phyloP scores from a whole-genome alignment of 37 sponge, comb jelly and placozoan species.

The Diacarnus erythraeanus region DNA sequence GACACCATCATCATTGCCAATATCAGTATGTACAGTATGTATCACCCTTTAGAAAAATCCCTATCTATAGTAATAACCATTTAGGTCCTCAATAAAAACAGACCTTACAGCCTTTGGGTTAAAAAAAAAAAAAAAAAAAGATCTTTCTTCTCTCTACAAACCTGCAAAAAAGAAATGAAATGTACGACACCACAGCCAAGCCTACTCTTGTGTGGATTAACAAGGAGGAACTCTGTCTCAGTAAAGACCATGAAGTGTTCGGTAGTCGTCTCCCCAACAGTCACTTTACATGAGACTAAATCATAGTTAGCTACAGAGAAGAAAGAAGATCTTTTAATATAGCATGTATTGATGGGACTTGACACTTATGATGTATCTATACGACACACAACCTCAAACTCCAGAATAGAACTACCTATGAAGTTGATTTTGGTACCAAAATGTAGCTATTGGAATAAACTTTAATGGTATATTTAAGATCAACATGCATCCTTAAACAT shows the following conservation, averaged over 20 bases:
- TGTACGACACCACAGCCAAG: slow-evolving; percentile 86
- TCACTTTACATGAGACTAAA: slow-evolving; percentile 74
- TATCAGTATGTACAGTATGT: background rate
- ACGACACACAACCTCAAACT: too few species aligned
- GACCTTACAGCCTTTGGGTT: too few species aligned
- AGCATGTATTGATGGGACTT: too few species aligned
- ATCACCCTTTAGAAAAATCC: background rate
- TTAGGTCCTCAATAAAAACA: too few species aligned
- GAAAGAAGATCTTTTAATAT: too few species aligned
- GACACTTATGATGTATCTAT: too few species aligned
- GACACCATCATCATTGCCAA: too few species aligned
- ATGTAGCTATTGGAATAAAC: too few species aligned
- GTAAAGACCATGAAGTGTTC: slow-evolving; percentile 86
- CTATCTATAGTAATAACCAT: background rate
- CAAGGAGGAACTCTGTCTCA: slow-evolving; percentile 80
- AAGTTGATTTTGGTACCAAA: too few species aligned
- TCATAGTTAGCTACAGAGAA: slow-evolving; percentile 82
- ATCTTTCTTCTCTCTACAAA: slow-evolving; percentile 5
- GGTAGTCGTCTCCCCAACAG: slow-evolving; percentile 2
- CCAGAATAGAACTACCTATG: too few species aligned
- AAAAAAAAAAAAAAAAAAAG: background rate
- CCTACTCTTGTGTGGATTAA: slow-evolving; percentile 81
- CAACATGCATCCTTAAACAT: too few species aligned
- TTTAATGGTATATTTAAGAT: too few species aligned
- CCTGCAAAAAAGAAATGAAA: slow-evolving; percentile 85